phyloP scores from a whole-genome alignment of 1,140 invertebrate species.

The Pinna nobilis region DNA sequence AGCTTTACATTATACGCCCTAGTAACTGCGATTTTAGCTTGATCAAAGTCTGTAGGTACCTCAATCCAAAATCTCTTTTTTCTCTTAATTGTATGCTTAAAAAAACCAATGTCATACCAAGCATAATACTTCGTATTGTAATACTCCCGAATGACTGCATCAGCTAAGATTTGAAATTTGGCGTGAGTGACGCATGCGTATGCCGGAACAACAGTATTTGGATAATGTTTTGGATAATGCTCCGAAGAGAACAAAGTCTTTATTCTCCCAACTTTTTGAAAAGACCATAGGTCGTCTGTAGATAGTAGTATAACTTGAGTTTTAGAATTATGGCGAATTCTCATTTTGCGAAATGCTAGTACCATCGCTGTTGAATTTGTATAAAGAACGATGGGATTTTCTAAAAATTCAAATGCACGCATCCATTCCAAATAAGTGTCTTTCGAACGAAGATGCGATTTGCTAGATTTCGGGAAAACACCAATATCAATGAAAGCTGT shows the following conservation, averaged over 20 bases:
- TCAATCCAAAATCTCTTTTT: conserved; percentile 35
- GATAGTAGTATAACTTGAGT: background rate
- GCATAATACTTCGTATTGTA: conserved; percentile 45
- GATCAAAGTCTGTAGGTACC: conserved; percentile 44
- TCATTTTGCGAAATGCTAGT: background rate
- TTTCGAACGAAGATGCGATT: background rate
- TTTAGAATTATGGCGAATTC: background rate
- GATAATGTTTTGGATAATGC: conserved; percentile 42
- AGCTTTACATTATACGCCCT: conserved; percentile 28
- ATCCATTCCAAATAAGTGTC: background rate
- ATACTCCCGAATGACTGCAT: conserved; percentile 29
- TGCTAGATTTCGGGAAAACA: background rate
- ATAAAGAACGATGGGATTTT: conserved; percentile 6
- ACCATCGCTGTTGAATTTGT: background rate
- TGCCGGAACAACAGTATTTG: conserved; percentile 44
- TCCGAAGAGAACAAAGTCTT: conserved; percentile 35
- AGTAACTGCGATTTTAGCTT: conserved; percentile 39
- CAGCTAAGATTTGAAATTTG: conserved; percentile 45
- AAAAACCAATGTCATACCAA: conserved; percentile 56
- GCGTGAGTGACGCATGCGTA: conserved; percentile 50
- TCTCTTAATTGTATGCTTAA: conserved; percentile 24
- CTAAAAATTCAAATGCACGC: background rate
- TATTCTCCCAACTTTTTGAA: conserved; percentile 42
- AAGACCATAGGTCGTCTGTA: conserved; percentile 38
- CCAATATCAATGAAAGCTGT: conserved; percentile 10